Evolutionary conservation across 1,140 invertebrate genomes (phyloP).

Genomic region (Monochamus saltuarius): DNA sequence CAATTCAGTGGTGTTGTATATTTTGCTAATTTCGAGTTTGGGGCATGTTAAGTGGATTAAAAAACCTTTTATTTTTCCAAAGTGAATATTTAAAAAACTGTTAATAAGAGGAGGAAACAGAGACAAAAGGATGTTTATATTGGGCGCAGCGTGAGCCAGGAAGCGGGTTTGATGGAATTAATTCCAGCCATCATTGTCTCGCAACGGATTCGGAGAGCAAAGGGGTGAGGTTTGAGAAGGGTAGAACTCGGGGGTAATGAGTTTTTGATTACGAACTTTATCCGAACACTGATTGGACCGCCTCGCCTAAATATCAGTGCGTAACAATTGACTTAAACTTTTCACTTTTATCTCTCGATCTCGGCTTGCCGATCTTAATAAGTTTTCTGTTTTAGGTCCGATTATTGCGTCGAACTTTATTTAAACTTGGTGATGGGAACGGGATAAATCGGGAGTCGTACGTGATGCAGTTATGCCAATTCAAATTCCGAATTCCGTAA

Average conservation of each 20-base stretch:
- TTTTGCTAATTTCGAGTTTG: background rate
- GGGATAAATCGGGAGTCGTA: too few relatives aligned
- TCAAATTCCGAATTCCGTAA: too few relatives aligned
- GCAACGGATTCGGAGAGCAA: slow-evolving; percentile 16
- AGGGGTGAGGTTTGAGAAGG: slow-evolving; percentile 8
- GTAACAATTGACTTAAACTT: slow-evolving; percentile 26
- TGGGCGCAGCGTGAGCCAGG: slow-evolving; percentile 8
- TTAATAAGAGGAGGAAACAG: slow-evolving; percentile 19
- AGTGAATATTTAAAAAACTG: slow-evolving; percentile 14
- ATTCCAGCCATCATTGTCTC: slow-evolving; percentile 26
- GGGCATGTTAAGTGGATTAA: slow-evolving; percentile 4
- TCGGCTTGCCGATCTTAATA: too few relatives aligned
- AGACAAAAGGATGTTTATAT: slow-evolving; percentile 21
- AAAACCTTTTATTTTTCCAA: slow-evolving; percentile 12
- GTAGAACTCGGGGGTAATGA: slow-evolving; percentile 27
- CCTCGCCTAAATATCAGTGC: slow-evolving; percentile 10
- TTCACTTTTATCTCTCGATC: slow-evolving; percentile 22
- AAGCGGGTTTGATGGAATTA: slow-evolving; percentile 24
- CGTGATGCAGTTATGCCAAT: too few relatives aligned
- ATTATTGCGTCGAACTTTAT: too few relatives aligned
- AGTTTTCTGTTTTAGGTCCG: too few relatives aligned
- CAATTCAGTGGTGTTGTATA: too few relatives aligned
- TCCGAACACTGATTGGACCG: slow-evolving; percentile 16
- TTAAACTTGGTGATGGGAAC: too few relatives aligned
- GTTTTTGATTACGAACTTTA: slow-evolving; percentile 35